Evolutionary conservation across 2,888 invertebrate genomes (phyloP), one percentile per base, ranked within the genome.

Genomic region (Epirrhoe tristata): DNA sequence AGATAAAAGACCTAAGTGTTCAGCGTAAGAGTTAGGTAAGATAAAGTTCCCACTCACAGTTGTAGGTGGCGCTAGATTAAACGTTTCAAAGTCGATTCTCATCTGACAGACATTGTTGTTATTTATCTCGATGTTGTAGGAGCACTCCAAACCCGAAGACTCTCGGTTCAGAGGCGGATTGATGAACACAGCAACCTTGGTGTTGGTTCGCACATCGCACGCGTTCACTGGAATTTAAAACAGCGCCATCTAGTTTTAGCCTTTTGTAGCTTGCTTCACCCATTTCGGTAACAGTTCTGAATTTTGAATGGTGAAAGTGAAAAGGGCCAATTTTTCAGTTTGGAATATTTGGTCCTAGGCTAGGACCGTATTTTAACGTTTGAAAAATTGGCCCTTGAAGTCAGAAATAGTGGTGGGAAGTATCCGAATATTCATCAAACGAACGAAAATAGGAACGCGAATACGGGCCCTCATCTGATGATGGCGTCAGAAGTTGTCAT

Each of bases 81-180:
- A 94, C 14, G 93, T 91, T 67, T 94, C 94, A 65, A 95, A 94
- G 80, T 95, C 95, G 2, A 95, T 90, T 64, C 95, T 90, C 83
- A 95, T 87, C 77, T 95, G 95, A 72, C 95, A 95, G 6, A 95
- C 93, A 54, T 95, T 94, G 73, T 93, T 91, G 76, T 94, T 95
- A 70, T 94, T 93, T n/a, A 94, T 89, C 71, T 94, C 93, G 0
- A 95, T 90, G 52, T 92, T 93, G 84, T 94, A 95, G 0, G 93
- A 93, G 66, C 94, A 94, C 70, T 93, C 94, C 5, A 93, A 77
- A 0, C 94, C 93, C 0, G 91, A 90, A 0, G 89, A 89, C 73
- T 91, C 91, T 1, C 78, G 82, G 74, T 77, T 88, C 4, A 93
- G 81, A 0, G 93, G 91, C 0, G 93, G 93, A 74, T 93, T 93